phyloP scores from a whole-genome alignment of 2,888 invertebrate genomes.

The Lasioglossum zephyrum region DNA sequence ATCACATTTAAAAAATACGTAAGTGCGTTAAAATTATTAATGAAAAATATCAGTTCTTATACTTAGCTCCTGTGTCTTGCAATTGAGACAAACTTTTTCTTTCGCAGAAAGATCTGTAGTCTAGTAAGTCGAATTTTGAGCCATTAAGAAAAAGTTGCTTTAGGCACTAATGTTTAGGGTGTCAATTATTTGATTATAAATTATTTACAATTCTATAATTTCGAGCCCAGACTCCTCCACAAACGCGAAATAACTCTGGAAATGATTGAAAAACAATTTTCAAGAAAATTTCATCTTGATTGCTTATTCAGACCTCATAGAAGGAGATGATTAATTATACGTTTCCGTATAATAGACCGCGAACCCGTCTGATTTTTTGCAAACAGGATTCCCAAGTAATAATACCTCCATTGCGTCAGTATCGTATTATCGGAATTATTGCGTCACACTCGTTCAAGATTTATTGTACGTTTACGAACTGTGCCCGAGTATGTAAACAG shows the following conservation, averaged over 20 bases:
- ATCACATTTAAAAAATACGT: neutral
- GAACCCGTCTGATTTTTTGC: neutral
- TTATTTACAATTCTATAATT: neutral
- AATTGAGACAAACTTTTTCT: no score
- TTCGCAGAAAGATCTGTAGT: no score
- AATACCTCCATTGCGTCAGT: constrained; percentile 32
- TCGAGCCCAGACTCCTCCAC: neutral
- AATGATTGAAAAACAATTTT: neutral
- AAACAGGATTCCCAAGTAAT: constrained; percentile 39
- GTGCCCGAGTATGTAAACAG: neutral
- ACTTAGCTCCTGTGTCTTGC: no score
- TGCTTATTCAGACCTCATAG: neutral
- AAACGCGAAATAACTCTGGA: no score
- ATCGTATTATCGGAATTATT: constrained; percentile 42
- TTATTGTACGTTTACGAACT: neutral
- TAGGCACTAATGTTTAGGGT: no score
- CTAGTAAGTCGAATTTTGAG: no score
- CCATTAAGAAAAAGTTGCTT: no score
- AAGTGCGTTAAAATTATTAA: neutral
- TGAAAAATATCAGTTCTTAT: no score
- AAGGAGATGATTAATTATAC: neutral
- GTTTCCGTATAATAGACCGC: neutral
- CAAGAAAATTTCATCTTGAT: neutral
- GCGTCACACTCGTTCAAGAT: constrained; percentile 4
- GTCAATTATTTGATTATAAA: neutral